Evolutionary conservation across 2,113 vertebrate genomes (phyloP).

Genomic region (Poicephalus gulielmi): DNA sequence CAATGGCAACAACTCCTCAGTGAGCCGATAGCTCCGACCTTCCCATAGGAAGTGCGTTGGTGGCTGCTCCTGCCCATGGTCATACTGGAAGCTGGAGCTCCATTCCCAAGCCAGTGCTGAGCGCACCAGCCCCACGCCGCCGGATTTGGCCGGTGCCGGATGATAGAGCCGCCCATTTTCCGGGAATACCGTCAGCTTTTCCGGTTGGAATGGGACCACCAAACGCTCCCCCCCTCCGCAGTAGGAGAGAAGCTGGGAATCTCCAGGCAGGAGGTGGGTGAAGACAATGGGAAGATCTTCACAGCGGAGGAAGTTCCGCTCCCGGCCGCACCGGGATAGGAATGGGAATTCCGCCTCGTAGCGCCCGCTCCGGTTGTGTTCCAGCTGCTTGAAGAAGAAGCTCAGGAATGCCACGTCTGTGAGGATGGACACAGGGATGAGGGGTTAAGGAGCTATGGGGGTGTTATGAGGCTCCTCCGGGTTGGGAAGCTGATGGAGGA

Average conservation of each 20-base stretch:
- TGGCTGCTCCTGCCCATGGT: accelerated
- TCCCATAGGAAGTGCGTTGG: background rate
- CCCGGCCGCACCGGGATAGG: background rate
- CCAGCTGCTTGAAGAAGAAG: background rate
- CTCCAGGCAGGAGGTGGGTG: background rate
- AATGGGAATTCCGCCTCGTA: background rate
- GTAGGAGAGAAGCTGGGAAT: background rate
- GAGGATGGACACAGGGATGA: background rate
- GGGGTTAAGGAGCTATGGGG: no score
- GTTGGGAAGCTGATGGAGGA: background rate
- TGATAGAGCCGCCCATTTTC: background rate
- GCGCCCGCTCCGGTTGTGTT: background rate
- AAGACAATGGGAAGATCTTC: background rate
- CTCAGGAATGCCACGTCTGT: background rate
- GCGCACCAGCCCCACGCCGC: background rate
- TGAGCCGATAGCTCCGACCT: background rate
- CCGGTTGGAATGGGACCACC: background rate
- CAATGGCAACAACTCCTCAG: background rate
- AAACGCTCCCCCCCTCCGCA: accelerated
- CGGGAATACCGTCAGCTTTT: background rate
- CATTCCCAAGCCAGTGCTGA: background rate
- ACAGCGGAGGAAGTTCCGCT: background rate
- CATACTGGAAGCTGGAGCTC: background rate
- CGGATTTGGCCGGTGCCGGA: background rate
- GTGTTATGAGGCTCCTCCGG: accelerated